phyloP scores from a whole-genome alignment of 1,140 invertebrate genomes.

The Calephelis nemesis region DNA sequence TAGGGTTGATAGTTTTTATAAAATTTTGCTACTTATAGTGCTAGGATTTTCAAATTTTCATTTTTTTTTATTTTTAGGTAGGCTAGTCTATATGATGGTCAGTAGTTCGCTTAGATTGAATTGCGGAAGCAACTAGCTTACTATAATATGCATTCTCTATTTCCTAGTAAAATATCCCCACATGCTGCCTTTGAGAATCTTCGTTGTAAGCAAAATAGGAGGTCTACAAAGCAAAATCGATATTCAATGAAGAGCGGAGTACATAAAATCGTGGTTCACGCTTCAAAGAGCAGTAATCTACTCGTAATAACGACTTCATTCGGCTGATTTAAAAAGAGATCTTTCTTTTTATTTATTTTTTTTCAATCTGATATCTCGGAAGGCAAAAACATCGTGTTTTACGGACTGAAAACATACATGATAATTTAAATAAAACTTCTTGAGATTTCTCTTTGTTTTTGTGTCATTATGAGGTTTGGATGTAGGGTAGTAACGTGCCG shows the following conservation, averaged over 20 bases:
- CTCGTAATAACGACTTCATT: constrained; percentile 13
- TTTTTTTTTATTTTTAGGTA: no score
- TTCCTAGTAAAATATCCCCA: no score
- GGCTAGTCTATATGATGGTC: no score
- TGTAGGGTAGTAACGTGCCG: no score
- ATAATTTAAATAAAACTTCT: constrained; percentile 2
- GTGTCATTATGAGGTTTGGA: not conserved
- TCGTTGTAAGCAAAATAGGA: not conserved
- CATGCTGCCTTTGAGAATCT: no score
- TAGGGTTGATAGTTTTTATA: no score
- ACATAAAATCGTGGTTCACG: constrained; percentile 10
- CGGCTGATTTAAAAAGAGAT: constrained; percentile 10
- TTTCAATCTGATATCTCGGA: constrained; percentile 5
- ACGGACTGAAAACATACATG: not conserved
- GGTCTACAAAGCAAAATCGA: not conserved
- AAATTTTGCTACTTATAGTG: no score
- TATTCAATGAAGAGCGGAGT: constrained; percentile 1
- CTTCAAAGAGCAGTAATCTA: constrained; percentile 13
- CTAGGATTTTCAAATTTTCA: no score
- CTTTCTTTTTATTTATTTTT: constrained; percentile 10
- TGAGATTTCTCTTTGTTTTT: not conserved
- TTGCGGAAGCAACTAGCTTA: no score
- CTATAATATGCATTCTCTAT: no score
- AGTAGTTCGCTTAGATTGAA: no score
- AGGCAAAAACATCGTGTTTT: constrained; percentile 6